Percentiles rank a stretch among this genome's conserved stretches.
Conservation (phyloP, 1,140 invertebrate species). For the Streblospio benedicti region DNA sequence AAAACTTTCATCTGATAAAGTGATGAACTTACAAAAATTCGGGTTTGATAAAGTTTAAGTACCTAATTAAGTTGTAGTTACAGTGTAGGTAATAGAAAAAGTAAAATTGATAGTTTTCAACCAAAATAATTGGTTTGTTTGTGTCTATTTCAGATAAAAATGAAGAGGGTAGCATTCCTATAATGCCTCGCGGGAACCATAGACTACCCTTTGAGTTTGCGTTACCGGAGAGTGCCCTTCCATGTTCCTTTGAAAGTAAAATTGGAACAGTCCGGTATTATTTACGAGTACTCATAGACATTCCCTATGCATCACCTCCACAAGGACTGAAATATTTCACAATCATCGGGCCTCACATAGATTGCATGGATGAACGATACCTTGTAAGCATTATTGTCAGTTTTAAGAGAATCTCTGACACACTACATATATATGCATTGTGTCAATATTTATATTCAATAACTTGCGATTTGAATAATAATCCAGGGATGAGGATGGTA, state of each 20-base stretch:
- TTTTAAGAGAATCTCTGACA: too few species aligned
- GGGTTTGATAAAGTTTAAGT: too few species aligned
- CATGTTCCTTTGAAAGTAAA: conserved; percentile 73
- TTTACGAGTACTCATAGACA: conserved; percentile 69
- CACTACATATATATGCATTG: too few species aligned
- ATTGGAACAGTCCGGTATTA: conserved; percentile 70
- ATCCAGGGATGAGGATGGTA: neutral
- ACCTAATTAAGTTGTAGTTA: too few species aligned
- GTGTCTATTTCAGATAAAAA: conserved; percentile 54
- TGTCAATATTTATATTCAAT: too few species aligned
- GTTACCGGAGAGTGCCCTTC: conserved; percentile 66
- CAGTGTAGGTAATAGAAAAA: too few species aligned
- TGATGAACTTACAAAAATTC: too few species aligned
- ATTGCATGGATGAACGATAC: conserved; percentile 78
- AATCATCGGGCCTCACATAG: conserved; percentile 72
- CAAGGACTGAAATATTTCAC: conserved; percentile 81
- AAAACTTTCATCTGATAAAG: too few species aligned
- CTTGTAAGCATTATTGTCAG: too few species aligned
- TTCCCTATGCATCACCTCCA: conserved; percentile 73
- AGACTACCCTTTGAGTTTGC: conserved; percentile 69
- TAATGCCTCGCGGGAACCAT: conserved; percentile 66
- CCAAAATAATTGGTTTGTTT: too few species aligned
- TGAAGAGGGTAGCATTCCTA: conserved; percentile 62
- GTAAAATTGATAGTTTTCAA: too few species aligned
- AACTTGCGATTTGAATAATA: too few species aligned